These are phyloP conservation scores for Steatocranus sp. DNA, from an alignment of 2,797 vertebrate genomes.

Conservation along the genomic window DNA sequence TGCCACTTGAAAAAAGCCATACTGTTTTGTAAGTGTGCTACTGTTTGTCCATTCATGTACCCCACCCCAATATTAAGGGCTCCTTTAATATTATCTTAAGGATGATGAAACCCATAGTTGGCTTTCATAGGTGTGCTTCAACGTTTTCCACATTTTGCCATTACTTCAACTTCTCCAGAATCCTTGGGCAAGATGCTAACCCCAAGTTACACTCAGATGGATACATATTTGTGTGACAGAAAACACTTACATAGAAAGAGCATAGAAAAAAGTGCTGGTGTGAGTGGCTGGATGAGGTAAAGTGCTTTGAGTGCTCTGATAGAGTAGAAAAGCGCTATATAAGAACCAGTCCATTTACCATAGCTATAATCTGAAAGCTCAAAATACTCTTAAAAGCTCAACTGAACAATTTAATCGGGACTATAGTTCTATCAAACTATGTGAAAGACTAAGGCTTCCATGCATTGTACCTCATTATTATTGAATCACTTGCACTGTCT, in stretches of 20 bases:
- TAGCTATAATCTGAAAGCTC: neutral
- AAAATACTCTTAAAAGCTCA: neutral
- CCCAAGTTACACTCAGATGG: neutral
- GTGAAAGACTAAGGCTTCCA: neutral
- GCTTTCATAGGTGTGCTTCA: neutral
- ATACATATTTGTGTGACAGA: neutral
- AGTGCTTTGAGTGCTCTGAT: neutral
- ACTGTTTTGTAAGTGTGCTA: neutral
- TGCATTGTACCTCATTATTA: neutral
- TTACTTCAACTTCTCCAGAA: neutral
- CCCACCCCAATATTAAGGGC: neutral
- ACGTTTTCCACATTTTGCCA: neutral
- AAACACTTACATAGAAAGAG: neutral
- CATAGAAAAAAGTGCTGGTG: neutral
- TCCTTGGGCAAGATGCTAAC: neutral
- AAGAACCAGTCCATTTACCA: neutral
- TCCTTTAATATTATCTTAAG: neutral
- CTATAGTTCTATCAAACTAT: neutral
- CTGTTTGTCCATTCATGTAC: neutral
- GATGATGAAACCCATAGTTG: conserved; percentile 19
- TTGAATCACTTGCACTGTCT: conserved; percentile 10
- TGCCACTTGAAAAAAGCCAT: conserved; percentile 4
- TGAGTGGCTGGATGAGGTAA: neutral
- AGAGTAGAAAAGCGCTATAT: neutral
- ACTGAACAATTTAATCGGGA: neutral